Evolutionary conservation across 2,888 invertebrate species (phyloP), one percentile per base, ranked within the genome.

Genomic region (Philereme transversata): DNA sequence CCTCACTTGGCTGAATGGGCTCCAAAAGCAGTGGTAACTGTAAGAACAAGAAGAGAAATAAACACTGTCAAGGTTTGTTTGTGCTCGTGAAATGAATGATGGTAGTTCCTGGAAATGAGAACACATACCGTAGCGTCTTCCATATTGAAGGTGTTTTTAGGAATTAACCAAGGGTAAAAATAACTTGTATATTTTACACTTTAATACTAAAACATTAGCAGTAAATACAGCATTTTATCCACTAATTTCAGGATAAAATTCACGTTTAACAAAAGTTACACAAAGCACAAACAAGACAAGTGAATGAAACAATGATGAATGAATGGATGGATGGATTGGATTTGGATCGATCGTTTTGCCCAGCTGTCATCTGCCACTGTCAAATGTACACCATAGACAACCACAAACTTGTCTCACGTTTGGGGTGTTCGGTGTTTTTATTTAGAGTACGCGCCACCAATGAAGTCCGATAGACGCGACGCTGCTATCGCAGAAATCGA

Each of bases 21-120:
- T 94, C 94, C 73, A 94, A 79, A 67, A 93, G 88, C 62, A 94
- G 81, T 57, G 94, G 94, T 57, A 91, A 75, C 89, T 93, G 64
- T 5, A 80, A 78, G 60, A 57, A 22, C 6, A 78, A 59, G 61
- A 57, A 22, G 5, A 57, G 8, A 34, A 11, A 22, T 40, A 35
- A 35, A 51, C 6, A 34, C 34, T 38, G 5, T 7, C 10, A 8
- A 36, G 8, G 8, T 38, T 11, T 49, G 35, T 38, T 49, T 11
- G 49, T 10, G 36, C 49, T 38, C 22, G 22, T 22, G 22, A 10
- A 35, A 8, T 22, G 5, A 45, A 22, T 11, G 6, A 40, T 40
- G 40, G 40, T 9, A 5, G 38, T 4, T 44, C 11, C 5, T 51
- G 40, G 46, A 46, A 57, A 36, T 36, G 35, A 38, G 11, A 33